Percentiles rank a stretch among this genome's conserved stretches.
Conservation (phyloP, 2,113 vertebrate species). For the Cathartes aura region DNA sequence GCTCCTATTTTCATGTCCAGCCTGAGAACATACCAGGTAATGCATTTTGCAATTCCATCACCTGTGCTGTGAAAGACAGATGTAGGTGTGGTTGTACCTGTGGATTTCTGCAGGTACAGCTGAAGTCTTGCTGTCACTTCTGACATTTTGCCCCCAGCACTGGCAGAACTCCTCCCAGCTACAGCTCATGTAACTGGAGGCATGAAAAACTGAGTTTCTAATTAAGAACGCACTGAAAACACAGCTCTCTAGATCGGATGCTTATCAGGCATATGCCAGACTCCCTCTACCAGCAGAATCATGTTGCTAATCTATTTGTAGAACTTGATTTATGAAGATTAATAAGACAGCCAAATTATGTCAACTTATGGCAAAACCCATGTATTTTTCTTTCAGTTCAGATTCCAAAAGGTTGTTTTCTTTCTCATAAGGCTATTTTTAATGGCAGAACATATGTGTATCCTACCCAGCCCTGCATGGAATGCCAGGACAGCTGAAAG, state of each 20-base stretch:
- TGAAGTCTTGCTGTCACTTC: not conserved
- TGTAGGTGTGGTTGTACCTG: not conserved
- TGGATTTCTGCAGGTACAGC: not conserved
- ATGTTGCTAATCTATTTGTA: slow-evolving; percentile 37
- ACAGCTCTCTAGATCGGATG: not conserved
- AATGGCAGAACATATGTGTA: slow-evolving; percentile 24
- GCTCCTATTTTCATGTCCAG: not conserved
- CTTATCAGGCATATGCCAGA: not conserved
- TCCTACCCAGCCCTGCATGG: not conserved
- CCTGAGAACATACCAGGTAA: not conserved
- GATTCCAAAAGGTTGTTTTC: slow-evolving; percentile 59
- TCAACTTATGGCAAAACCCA: slow-evolving; percentile 43
- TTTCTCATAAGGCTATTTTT: slow-evolving; percentile 59
- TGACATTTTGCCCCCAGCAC: not conserved
- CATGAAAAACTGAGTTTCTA: not conserved
- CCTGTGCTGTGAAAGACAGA: not conserved
- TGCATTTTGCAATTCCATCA: not conserved
- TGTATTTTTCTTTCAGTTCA: slow-evolving; percentile 61
- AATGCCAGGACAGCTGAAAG: slow-evolving; percentile 34
- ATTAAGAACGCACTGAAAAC: slow-evolving; percentile 50
- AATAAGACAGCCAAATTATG: slow-evolving; percentile 44
- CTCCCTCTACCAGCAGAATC: slow-evolving; percentile 14
- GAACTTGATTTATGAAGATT: slow-evolving; percentile 54
- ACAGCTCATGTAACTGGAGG: not conserved
- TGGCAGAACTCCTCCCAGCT: not conserved